Conservation (phyloP, 2,113 vertebrate species). For the Alethe castanea region DNA sequence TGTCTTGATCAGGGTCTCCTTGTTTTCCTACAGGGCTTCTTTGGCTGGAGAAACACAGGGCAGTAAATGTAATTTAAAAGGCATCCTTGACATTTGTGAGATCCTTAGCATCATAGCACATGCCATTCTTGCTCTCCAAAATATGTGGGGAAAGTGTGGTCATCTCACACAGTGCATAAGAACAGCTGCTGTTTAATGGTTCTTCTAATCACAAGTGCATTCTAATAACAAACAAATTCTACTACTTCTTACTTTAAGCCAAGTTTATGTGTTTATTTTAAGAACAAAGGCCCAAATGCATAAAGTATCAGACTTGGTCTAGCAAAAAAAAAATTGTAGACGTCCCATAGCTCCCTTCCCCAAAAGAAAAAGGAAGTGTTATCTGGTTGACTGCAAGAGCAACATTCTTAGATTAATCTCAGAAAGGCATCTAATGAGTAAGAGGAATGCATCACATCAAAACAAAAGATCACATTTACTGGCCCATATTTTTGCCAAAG, state of each 20-base stretch:
- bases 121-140: slow-evolving; percentile 37
- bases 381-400: slow-evolving; percentile 38
- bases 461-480: slow-evolving; percentile 23
- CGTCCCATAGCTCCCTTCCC: background rate
- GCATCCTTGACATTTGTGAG: slow-evolving; percentile 5
- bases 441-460: slow-evolving; percentile 20
- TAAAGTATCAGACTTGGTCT: background rate
- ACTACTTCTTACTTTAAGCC: slow-evolving; percentile 16
- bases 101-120: background rate
- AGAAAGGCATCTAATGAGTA: slow-evolving; percentile 12
- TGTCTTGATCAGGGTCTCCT: background rate
- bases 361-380: background rate
- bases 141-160: slow-evolving; percentile 3
- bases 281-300: slow-evolving; percentile 30
- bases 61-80: slow-evolving; percentile 30
- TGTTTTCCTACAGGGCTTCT: background rate
- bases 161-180: background rate
- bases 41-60: background rate
- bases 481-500: background rate
- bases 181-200: slow-evolving; percentile 31
- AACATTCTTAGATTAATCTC: slow-evolving; percentile 46
- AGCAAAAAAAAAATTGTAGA: background rate
- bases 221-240: slow-evolving; percentile 34
- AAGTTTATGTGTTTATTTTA: slow-evolving; percentile 55
- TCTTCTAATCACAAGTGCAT: background rate